These are phyloP conservation scores for Cantharis lateralis DNA, from an alignment of 2,888 invertebrate species.

Conservation along the genomic window DNA sequence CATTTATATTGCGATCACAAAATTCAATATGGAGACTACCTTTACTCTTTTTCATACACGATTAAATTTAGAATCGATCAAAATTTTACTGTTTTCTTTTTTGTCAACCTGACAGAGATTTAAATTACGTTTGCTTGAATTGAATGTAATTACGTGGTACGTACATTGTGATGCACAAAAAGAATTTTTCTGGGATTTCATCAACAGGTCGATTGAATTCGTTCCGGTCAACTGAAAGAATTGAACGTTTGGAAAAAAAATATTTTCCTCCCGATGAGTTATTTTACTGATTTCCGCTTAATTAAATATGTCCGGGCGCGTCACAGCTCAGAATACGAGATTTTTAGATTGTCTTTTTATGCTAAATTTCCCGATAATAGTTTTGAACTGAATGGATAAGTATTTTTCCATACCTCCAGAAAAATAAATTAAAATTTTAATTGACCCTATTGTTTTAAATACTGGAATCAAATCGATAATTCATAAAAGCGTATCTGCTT, in stretches of 20 bases:
- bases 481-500: not conserved
- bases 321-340: not conserved
- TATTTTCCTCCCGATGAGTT: not conserved
- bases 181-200: not conserved
- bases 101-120: not conserved
- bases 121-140: not conserved
- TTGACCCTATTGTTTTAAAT: not conserved
- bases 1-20: conserved; percentile 1
- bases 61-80: not conserved
- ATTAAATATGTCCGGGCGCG: not conserved
- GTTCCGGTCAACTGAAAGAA: not conserved
- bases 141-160: not conserved
- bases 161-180: not conserved
- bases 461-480: not conserved
- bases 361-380: not conserved
- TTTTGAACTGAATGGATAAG: not conserved
- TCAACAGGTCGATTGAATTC: not conserved
- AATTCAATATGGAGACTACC: not conserved
- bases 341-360: not conserved
- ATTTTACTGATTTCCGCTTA: not conserved
- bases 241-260: not conserved
- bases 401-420: not conserved
- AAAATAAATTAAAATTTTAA: not conserved
- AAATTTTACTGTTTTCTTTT: not conserved
- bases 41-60: not conserved